These are phyloP conservation scores for Phoeniculus purpureus DNA, from an alignment of 2,797 vertebrate species.

Conservation along the genomic window DNA sequence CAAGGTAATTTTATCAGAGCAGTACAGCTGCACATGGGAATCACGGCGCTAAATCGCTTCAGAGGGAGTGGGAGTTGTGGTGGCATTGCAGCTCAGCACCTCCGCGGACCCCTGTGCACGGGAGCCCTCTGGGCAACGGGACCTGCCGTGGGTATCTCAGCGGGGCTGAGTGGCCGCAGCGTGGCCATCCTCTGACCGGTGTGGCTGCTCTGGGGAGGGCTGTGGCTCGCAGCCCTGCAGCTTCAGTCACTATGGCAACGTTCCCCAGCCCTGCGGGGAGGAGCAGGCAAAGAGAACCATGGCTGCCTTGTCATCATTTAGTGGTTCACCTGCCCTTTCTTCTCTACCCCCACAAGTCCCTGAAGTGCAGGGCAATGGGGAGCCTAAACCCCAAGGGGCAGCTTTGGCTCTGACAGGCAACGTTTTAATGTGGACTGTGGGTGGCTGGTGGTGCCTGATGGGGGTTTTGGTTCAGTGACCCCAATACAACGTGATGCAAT, in stretches of 20 bases:
- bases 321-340: constrained; percentile 6
- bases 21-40: not conserved
- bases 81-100: not conserved
- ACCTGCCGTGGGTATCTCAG: too few relatives aligned
- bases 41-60: not conserved
- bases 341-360: not conserved
- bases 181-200: not conserved
- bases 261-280: not conserved
- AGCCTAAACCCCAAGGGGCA: not conserved
- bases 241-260: constrained; percentile 66
- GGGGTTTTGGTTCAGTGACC: not conserved
- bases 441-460: not conserved
- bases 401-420: not conserved
- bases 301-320: constrained; percentile 11
- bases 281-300: not conserved
- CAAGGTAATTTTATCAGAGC: not conserved
- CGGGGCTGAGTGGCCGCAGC: not conserved
- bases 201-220: constrained; percentile 43
- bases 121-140: too few relatives aligned
- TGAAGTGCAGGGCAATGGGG: not conserved
- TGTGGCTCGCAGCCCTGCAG: constrained; percentile 52
- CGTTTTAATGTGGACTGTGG: not conserved
- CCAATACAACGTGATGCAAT: not conserved
- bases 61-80: not conserved
- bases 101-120: not conserved